A percentile compares a stretch with the other conserved stretches of the same genome.
These are phyloP conservation scores for Uria aalge DNA, from an alignment of 2,113 vertebrate genomes.

Conservation along the genomic window DNA sequence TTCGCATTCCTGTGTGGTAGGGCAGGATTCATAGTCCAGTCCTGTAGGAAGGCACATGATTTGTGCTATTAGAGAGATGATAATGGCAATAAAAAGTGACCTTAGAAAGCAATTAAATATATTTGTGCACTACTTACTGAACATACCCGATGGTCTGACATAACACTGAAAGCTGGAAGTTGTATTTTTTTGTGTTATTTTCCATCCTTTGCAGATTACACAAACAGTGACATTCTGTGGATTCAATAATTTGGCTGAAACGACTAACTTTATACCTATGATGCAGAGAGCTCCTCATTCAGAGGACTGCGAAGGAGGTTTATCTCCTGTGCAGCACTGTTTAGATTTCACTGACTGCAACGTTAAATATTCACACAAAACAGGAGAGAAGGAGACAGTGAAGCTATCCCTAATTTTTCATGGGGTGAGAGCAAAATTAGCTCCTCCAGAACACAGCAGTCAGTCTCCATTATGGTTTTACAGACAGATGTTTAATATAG, in stretches of 20 bases:
- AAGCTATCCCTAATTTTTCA: neutral
- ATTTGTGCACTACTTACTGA: neutral
- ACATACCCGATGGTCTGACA: neutral
- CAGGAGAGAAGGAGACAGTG: neutral
- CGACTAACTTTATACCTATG: neutral
- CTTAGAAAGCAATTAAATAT: neutral
- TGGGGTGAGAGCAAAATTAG: neutral
- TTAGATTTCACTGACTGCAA: neutral
- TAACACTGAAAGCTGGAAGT: neutral
- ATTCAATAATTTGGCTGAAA: neutral
- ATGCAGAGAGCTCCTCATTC: neutral
- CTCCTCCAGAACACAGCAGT: neutral
- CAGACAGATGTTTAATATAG: neutral
- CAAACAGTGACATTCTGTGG: neutral
- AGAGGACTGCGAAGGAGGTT: neutral
- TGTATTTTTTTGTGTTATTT: neutral
- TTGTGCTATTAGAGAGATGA: neutral
- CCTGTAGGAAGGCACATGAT: slow-evolving; percentile 22
- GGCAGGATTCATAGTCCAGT: slow-evolving; percentile 76
- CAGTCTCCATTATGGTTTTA: neutral
- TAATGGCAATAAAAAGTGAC: neutral
- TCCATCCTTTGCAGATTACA: neutral
- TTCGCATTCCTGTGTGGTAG: slow-evolving; percentile 68
- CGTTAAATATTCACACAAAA: neutral
- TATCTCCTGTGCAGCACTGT: neutral